Base-by-base conservation (phyloP, 2,888 invertebrate species). In the Pediacus dermestoides region DNA sequence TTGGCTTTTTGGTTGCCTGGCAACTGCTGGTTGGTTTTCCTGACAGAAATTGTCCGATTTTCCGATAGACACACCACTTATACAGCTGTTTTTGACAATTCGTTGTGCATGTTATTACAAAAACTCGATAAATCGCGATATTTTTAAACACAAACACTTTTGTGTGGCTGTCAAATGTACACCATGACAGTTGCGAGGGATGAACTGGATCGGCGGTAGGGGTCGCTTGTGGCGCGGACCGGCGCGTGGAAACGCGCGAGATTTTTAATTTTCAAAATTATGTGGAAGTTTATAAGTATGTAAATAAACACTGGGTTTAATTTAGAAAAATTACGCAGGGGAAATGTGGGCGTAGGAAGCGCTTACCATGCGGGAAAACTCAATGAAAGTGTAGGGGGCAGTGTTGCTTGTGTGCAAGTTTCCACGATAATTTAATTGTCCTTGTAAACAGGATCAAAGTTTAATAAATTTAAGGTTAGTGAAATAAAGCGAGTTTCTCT, bases 141-240 rank as follows among this genome's bases (percentile, higher is more conserved):
- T 63, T 64, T 65, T 60, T 54, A 53, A 54, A 62, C 62, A 59
- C 60, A 64, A 64, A 67, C 63, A 67, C 61, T 53, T 53, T 54
- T 46, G n/a, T n/a, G n/a, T 48, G 53, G 61, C 63, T 64, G 65
- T 66, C 65, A 66, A 65, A 66, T 63, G 53, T 55, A 54, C 56
- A 63, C 67, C 66, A 67, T 66, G 65, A 67, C 66, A 66, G 64
- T 60, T 60, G 59, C 58, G 51, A 28, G 3, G n/a, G 28, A 23
- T 3, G 57, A 51, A 52, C 47, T 44, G 37, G 27, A 30, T 25
- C n/a, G 26, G 34, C 37, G 37, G 37, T 30, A 23, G 54, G 55
- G 56, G 43, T 42, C 48, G 50, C 50, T 50, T 39, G 51, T 37
- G 46, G 45, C 39, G 35, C 39, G 44, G 44, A 46, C 47, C 46